Evolutionary conservation across 2,888 invertebrate genomes (phyloP), one percentile per base, ranked within the genome.

Genomic region (Pristionchus entomophagus): DNA sequence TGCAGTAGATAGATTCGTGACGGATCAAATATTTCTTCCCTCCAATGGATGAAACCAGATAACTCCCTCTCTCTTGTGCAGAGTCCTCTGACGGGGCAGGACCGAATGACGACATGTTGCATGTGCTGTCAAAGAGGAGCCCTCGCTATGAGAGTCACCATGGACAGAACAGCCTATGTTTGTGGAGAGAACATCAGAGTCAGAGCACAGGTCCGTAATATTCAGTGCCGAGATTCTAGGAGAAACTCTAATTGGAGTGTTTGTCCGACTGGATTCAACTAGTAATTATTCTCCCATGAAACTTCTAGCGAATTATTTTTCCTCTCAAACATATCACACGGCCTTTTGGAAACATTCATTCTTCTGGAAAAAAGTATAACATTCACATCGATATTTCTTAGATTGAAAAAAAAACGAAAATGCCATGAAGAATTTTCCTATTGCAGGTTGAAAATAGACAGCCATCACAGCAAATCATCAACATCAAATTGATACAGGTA

Each of bases 131-230:
- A 95, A 91, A 95, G 95, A 87, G 96, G 96, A 32, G 95, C 96
- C 14, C 95, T 96, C 1, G 95, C 95, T 59, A 94, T 96, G 84
- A 94, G 96, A 86, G 95, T 96, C 56, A 95, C 96, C 82, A 94
- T 96, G 85, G 96, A 96, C 92, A 94, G 96, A 87, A 95, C 96
- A 12, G 96, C 96, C 29, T 96, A 96, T 93, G 96, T 96, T 82
- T 92, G 93, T 85, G 93, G 93, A 49, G 93, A 93, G 86, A 89
- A 89, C 59, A 87, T 93, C n/a, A 87, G 91, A 32, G 88, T 93
- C 22, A 87, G 89, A 17, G 92, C 93, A 14, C 91, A 96, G 88
- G 95, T 96, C 86, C 96, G 96, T 94, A 96, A 62, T 29, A 17
- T 35, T 32, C n/a, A n/a, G n/a, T n/a, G n/a, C n/a, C n/a, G n/a